Evolutionary conservation across 2,888 invertebrate genomes (phyloP).

Genomic region (Trissolcus japonicus): DNA sequence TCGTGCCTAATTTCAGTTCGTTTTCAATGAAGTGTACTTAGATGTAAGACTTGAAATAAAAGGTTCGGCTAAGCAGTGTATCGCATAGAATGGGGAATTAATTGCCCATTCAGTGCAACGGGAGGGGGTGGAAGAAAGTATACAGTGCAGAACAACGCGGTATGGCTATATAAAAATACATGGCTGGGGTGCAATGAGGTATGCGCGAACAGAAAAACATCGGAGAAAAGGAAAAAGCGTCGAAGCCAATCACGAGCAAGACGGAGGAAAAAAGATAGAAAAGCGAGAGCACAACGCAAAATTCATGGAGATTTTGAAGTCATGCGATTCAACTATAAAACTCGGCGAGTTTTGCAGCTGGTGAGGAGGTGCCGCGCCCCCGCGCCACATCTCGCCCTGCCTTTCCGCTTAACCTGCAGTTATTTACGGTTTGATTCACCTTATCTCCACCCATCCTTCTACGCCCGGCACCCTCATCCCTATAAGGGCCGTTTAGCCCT

Average conservation of each 20-base stretch:
- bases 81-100: constrained; percentile 69
- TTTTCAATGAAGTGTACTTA: constrained; percentile 59
- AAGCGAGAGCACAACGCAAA: constrained; percentile 60
- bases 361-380: constrained; percentile 69
- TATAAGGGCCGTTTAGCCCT: constrained; percentile 56
- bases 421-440: constrained; percentile 77
- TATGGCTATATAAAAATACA: constrained; percentile 73
- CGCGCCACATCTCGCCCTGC: constrained; percentile 62
- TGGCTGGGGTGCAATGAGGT: constrained; percentile 59
- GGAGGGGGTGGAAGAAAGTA: constrained; percentile 36
- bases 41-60: constrained; percentile 63
- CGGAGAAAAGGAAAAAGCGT: constrained; percentile 44
- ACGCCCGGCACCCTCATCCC: constrained; percentile 59
- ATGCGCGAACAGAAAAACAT: constrained; percentile 42
- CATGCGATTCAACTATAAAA: constrained; percentile 77
- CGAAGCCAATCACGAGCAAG: constrained; percentile 53
- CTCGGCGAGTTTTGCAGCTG: constrained; percentile 75
- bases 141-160: constrained; percentile 56
- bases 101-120: constrained; percentile 62
- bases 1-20: constrained; percentile 53
- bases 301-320: constrained; percentile 75
- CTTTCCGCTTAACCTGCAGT: constrained; percentile 74
- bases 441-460: constrained; percentile 71
- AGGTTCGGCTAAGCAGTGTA: constrained; percentile 67
- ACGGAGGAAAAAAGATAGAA: constrained; percentile 56